Evolutionary conservation across 37 sponge, comb jelly and placozoan species (phyloP), one percentile per base, ranked within the genome.

Genomic region (Haliclona indistincta): DNA sequence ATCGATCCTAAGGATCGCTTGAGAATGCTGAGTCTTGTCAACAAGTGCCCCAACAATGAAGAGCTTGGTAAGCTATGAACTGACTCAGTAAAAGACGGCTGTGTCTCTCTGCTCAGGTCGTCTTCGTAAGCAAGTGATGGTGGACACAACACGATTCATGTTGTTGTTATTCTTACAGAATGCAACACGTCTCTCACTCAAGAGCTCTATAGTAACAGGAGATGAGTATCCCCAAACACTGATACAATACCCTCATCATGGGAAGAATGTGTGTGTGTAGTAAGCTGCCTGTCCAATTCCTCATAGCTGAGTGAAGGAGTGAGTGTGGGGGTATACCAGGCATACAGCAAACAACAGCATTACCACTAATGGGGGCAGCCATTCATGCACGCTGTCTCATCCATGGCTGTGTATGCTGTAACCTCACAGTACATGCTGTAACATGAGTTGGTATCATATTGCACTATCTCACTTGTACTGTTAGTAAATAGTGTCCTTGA

Each of bases 151-250:
- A 51, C 42, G 56, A 30, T 84, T 84, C 47, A 33, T 84, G 43
- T 51, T 84, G 22, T 84, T 84, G 49, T 56, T 84, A 8, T 84
- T 62, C 55, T 2, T 84, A 30, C 85, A 84, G 47, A 84, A 64
- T 53, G 44, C 64, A 35, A 78, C 78, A 1, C 71, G 78, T 0
- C 66, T 63, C 45, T 84, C 85, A 0, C 78, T 84, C n/a, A 70
- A 75, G 55, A 30, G 52, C 33, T 42, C 85, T 4, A 8, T 71
- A 19, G 35, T 77, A 0, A 71, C 73, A 39, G 78, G 78, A 44
- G 85, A 84, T 7, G 85, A 84, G 78, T 82, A 82, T 82, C 83
- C 83, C 29, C n/a, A n/a, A n/a, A 37, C 7, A 29, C 38, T 8
- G 10, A 29, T 34, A 64, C 66, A 64, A 20, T 60, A 29, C 26